Base-by-base conservation (phyloP, 2,797 vertebrate species). In the Catostomus latipinnis region DNA sequence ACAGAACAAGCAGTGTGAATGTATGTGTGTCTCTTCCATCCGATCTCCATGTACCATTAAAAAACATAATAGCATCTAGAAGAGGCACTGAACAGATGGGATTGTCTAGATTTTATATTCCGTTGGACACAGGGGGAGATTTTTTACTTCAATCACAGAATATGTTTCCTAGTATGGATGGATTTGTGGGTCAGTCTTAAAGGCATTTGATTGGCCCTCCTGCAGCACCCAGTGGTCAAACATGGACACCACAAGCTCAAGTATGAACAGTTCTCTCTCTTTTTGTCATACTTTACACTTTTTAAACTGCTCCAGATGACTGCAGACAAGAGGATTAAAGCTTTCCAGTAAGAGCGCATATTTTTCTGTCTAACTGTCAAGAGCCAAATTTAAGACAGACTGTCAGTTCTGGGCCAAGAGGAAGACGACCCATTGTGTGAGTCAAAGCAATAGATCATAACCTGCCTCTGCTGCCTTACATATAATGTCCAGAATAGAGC, bases 171-270 rank as follows among this genome's bases (percentile, higher is more conserved):
- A 65, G 49, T 68, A 71, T 60, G 54, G 73, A 83, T 49, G 63
- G 74, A 78, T 79, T 74, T 81, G 34, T 54, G 72, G 58, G 22
- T 52, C 8, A 8, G 52, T 18, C 13, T 18, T 10, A 0, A 9
- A 53, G 34, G 65, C 52, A 45, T 70, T 65, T 80, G 46, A 67
- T 76, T 73, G 82, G 80, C 83, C 81, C 86, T 83, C 54, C 86
- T 88, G 87, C 88, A 88, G 76, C 88, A 87, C 88, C 88, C 81
- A 87, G 88, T 89, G 88, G 88, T 83, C 81, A 82, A 85, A 84
- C 6, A n/a, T 18, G 70, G 83, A 83, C 79, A 88, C 76, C 79
- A 80, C 85, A 87, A 1, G 71, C 81, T 58, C 13, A 10, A n/a
- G 46, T 56, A 10, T 9, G 4, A n/a, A 53, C 6, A 1, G 16